These are phyloP conservation scores for Chauna torquata DNA, from an alignment of 2,113 vertebrate genomes.

Conservation along the genomic window DNA sequence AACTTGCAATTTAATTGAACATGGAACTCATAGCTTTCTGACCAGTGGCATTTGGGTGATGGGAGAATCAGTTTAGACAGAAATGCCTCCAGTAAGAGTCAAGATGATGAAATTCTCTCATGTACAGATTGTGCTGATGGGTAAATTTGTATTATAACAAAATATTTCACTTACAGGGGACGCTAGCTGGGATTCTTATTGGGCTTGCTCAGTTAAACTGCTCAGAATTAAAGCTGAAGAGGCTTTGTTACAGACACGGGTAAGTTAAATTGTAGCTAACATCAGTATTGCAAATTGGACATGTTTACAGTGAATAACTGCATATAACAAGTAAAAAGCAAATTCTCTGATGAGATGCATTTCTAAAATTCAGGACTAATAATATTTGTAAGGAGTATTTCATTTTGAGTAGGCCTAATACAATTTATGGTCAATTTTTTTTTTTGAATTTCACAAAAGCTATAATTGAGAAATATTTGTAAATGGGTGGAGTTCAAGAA, in stretches of 20 bases:
- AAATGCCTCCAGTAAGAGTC: background rate
- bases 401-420: background rate
- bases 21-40: background rate
- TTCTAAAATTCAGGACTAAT: background rate
- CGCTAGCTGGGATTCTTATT: conserved; percentile 94
- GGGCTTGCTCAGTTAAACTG: conserved; percentile 96
- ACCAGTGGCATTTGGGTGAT: accelerated
- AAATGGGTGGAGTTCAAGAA: background rate
- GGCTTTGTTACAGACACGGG: conserved; percentile 95
- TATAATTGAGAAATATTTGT: background rate
- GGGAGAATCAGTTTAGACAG: background rate
- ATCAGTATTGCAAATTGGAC: background rate
- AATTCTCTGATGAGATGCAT: background rate
- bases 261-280: conserved; percentile 41
- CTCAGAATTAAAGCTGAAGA: conserved; percentile 93
- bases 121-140: background rate
- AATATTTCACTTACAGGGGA: conserved; percentile 82
- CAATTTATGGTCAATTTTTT: background rate
- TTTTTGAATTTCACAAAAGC: background rate
- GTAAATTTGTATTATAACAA: background rate
- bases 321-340: background rate
- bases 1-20: background rate
- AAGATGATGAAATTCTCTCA: background rate
- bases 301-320: background rate
- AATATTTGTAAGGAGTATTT: background rate